Base-by-base conservation (phyloP, 2,888 invertebrate species). In the Halocaridina rubra region DNA sequence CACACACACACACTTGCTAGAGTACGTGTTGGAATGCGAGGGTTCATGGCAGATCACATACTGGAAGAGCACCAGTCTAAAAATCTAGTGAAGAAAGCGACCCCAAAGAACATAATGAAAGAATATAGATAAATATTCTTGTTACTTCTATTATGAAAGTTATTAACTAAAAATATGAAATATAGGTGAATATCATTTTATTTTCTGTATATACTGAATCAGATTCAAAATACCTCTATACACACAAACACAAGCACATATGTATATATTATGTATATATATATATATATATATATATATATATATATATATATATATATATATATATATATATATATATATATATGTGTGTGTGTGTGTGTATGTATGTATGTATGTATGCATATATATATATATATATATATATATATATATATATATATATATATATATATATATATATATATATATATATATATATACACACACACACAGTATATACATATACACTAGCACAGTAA, bases 331-430 rank as follows among this genome's bases (percentile, higher is more conserved):
- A 32, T 30, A 72, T 72, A 72, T 32, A 72, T 72, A 10, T 72
- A 33, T 72, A 72, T 72, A 72, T 33, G n/a, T 33, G 39, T 72
- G 19, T 72, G 19, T 33, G n/a, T 30, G n/a, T 30, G n/a, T 72
- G n/a, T 72, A 30, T 72, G 8, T 72, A 10, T 72, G n/a, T 72
- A 30, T 30, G n/a, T 30, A 33, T 72, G 39, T 72, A 32, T 30
- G 33, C 33, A 72, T 72, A n/a, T 19, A 72, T 32, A 72, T 72
- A 72, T 72, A 72, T 72, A 72, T 72, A 72, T 72, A 72, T 16
- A 72, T 72, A 72, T 72, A 72, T 72, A 72, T 72, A 72, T 72
- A 72, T 32, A 72, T 72, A 72, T 72, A 72, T 72, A 72, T 72
- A 33, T 72, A 72, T 72, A 33, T 72, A 33, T 72, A 33, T 72